Evolutionary conservation across 2,797 vertebrate species (phyloP), one percentile per base, ranked within the genome.

Genomic region (Ispidina picta): DNA sequence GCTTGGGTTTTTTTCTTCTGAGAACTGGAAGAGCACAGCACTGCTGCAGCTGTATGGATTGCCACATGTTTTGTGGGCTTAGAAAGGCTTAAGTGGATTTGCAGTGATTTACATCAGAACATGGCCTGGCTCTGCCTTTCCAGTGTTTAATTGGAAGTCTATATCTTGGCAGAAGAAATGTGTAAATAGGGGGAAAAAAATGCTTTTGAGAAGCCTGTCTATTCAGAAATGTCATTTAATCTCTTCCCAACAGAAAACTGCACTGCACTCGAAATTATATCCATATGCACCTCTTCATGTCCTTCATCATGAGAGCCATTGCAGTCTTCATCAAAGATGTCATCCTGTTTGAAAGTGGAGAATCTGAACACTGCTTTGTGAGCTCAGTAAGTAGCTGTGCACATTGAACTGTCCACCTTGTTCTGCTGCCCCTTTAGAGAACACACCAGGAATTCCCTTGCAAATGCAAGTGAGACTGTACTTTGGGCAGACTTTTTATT

Each of bases 181-280:
- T 9, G 2, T 46, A 64, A 91, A 78, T 49, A 79, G 18, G 43
- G 46, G 18, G 43, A 35, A 88, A 93, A 76, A 10, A 71, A 79
- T 18, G 9, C 23, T 68, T 88, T 69, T 37, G 68, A 49, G 68
- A 62, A 74, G 69, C 31, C 13, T 31, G 41, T 16, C 48, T 83
- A 0, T 46, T 88, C 54, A 84, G 37, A 73, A 84, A 14, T 23
- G 28, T 60, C 70, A 10, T 83, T 85, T 84, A 6, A 22, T 86
- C 33, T 88, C 63, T 85, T 72, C 83, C 51, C 72, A 59, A n/a
- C 93, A 99, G 99, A 97, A 99, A 99, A 92, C 98, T 99, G 15
- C 99, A 99, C 96, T 99, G 99, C 94, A 99, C 99, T 1, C 97
- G 99, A 83, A 99, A 99, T 95, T 99, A 99, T 96, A 99, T 99